Percentiles rank a stretch among this genome's conserved stretches.
These are phyloP conservation scores for Gulo gulo DNA, from an alignment of 2,113 vertebrate species.

Conservation along the genomic window DNA sequence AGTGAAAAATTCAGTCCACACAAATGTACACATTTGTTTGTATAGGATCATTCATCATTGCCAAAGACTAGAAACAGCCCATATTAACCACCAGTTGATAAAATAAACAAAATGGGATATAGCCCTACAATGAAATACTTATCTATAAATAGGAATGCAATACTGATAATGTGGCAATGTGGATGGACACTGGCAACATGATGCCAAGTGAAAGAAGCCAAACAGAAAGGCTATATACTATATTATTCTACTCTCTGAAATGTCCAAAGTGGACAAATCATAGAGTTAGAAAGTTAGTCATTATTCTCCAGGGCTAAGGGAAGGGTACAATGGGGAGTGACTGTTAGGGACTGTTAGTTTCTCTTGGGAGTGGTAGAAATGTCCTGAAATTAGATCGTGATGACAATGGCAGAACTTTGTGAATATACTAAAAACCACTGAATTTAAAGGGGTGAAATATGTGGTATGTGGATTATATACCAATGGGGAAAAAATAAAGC, in stretches of 20 bases:
- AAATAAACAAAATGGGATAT: neutral
- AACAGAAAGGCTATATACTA: neutral
- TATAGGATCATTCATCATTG: neutral
- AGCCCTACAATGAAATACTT: neutral
- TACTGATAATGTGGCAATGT: neutral
- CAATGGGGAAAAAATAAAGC: too few species aligned
- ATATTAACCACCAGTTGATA: neutral
- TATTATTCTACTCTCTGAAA: neutral
- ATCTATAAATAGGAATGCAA: neutral
- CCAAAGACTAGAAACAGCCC: neutral
- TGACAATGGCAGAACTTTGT: too few species aligned
- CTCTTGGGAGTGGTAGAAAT: too few species aligned
- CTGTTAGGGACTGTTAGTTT: neutral
- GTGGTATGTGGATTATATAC: too few species aligned
- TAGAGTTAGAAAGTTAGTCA: neutral
- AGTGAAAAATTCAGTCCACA: neutral
- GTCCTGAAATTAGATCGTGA: too few species aligned
- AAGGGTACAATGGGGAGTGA: neutral
- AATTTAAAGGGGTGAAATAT: too few species aligned
- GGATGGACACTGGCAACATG: neutral
- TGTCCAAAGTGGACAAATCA: neutral
- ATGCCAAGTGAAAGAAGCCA: too few species aligned
- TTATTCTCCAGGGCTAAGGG: neutral
- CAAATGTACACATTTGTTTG: neutral
- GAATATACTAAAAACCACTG: too few species aligned